phyloP scores from a whole-genome alignment of 2,113 vertebrate species.

The Perca schrenkii region DNA sequence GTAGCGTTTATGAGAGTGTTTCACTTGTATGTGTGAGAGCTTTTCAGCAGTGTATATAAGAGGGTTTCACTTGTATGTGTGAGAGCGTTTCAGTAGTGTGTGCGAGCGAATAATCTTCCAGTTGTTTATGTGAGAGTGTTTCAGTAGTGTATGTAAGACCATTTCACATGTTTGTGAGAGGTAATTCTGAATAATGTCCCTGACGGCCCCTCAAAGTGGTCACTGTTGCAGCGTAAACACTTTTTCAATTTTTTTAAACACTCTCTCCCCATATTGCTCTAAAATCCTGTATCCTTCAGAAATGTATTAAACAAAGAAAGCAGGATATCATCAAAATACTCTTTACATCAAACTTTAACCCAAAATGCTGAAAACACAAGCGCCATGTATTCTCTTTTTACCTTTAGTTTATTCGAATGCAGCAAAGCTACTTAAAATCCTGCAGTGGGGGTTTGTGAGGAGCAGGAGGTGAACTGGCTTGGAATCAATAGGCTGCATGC shows the following conservation, averaged over 20 bases:
- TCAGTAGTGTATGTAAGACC: no score
- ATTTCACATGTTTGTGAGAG: no score
- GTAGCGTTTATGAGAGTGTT: no score
- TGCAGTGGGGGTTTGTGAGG: neutral
- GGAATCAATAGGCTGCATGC: neutral
- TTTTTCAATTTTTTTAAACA: neutral
- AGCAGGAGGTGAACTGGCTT: constrained; percentile 14
- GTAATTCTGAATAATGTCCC: no score
- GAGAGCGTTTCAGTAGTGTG: no score
- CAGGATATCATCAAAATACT: neutral
- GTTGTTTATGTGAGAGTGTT: no score
- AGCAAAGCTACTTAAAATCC: neutral
- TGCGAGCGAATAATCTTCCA: no score
- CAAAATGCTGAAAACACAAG: neutral
- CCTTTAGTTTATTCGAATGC: neutral
- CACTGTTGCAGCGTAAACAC: neutral
- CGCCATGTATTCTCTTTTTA: neutral
- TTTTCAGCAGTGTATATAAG: no score
- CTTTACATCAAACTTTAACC: neutral
- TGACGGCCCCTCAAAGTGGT: neutral
- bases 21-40: no score
- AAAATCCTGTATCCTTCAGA: neutral
- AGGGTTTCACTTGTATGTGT: no score
- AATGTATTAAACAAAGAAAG: neutral
- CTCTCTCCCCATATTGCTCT: neutral